Evolutionary conservation across 2,113 vertebrate species (phyloP).

Genomic region (Hemicordylus capensis): DNA sequence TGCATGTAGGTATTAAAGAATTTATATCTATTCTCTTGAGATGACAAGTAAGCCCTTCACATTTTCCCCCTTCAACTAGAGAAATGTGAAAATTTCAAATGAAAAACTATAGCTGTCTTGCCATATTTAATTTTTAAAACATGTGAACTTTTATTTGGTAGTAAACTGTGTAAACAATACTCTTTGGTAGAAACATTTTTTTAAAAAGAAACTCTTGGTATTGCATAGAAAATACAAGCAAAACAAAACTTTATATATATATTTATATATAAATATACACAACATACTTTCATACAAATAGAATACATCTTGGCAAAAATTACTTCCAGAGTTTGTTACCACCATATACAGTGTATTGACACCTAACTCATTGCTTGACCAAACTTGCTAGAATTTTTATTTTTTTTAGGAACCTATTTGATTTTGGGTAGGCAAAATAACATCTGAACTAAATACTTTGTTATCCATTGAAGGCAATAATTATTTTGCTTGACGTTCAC

Average conservation of each 20-base stretch:
- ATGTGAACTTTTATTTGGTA: slow-evolving; percentile 71
- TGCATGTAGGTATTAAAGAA: no score
- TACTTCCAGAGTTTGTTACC: slow-evolving; percentile 68
- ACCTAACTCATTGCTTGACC: slow-evolving; percentile 63
- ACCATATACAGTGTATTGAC: slow-evolving; percentile 81
- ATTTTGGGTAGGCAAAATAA: slow-evolving; percentile 17
- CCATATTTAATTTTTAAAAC: slow-evolving; percentile 56
- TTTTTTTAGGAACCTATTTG: slow-evolving; percentile 46
- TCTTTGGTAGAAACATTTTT: slow-evolving; percentile 40
- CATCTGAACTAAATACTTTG: background rate
- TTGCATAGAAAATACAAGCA: slow-evolving; percentile 74
- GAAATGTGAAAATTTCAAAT: background rate
- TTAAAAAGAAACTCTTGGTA: slow-evolving; percentile 70
- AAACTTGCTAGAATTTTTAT: slow-evolving; percentile 54
- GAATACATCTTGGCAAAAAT: slow-evolving; percentile 91
- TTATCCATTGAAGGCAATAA: background rate
- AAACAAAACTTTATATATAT: slow-evolving; percentile 50
- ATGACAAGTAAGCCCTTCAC: background rate
- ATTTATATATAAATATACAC: slow-evolving; percentile 23
- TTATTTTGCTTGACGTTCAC: background rate
- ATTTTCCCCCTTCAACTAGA: background rate
- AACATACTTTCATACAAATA: slow-evolving; percentile 91
- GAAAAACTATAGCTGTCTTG: slow-evolving; percentile 3
- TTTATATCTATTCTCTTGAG: no score
- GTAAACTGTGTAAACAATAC: slow-evolving; percentile 12